Evolutionary conservation across 2,113 vertebrate species (phyloP).

Genomic region (Lampris megalopsis): DNA sequence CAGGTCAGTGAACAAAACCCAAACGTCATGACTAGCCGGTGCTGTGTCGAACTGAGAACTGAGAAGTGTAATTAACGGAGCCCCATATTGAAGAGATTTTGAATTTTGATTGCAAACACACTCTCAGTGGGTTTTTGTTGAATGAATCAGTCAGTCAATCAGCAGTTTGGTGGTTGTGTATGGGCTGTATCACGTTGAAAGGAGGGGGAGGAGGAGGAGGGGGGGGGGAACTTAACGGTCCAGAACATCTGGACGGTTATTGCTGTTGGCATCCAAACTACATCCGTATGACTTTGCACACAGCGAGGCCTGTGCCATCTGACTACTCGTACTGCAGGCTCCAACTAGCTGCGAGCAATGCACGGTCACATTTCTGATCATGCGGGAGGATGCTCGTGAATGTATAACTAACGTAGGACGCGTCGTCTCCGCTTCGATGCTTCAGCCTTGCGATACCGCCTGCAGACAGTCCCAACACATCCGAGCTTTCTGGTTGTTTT

Average conservation of each 20-base stretch:
- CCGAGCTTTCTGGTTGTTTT: neutral
- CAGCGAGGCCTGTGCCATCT: conserved; percentile 36
- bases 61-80: neutral
- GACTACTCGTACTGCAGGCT: conserved; percentile 35
- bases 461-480: neutral
- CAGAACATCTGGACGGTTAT: conserved; percentile 71
- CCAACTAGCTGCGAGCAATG: conserved; percentile 36
- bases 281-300: conserved; percentile 54
- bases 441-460: neutral
- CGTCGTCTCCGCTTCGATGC: neutral
- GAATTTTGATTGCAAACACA: conserved; percentile 63
- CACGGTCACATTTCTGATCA: conserved; percentile 8
- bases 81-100: conserved; percentile 59
- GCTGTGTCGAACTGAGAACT: conserved; percentile 21
- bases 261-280: conserved; percentile 47
- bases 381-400: neutral
- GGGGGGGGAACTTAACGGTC: neutral
- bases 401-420: neutral
- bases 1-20: neutral
- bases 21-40: neutral
- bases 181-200: conserved; percentile 68
- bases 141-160: conserved; percentile 70
- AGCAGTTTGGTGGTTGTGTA: conserved; percentile 49
- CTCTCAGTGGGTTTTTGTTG: conserved; percentile 58
- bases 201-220: conserved; percentile 24